Evolutionary conservation across 1,140 invertebrate genomes (phyloP).

Genomic region (Nasonia vitripennis): DNA sequence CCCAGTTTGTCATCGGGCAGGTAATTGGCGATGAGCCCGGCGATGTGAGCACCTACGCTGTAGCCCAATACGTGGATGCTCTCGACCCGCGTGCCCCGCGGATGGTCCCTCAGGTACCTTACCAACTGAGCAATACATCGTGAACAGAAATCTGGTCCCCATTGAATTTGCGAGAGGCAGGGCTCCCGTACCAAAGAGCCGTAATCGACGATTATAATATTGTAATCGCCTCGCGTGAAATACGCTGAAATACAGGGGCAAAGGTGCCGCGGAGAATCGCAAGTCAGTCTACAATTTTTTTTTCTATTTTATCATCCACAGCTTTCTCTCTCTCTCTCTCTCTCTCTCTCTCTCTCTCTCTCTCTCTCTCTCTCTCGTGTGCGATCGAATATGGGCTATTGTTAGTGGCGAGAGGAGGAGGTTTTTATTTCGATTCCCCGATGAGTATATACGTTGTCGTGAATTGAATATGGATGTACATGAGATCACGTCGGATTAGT

Average conservation of each 20-base stretch:
- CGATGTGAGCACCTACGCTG: constrained; percentile 90
- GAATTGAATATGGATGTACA: neutral
- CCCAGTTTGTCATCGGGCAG: constrained; percentile 83
- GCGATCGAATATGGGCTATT: neutral
- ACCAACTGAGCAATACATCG: constrained; percentile 88
- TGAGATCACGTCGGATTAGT: neutral
- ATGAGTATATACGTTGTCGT: too few relatives aligned
- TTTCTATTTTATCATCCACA: neutral
- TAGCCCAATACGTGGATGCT: constrained; percentile 88
- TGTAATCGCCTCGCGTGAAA: constrained; percentile 86
- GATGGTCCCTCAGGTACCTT: constrained; percentile 85
- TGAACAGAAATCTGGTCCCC: constrained; percentile 86
- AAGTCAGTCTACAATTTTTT: neutral
- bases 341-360: neutral
- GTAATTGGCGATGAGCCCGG: constrained; percentile 87
- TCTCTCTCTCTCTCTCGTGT: neutral
- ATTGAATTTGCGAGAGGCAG: constrained; percentile 88
- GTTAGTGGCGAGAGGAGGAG: neutral
- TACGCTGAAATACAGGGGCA: constrained; percentile 76
- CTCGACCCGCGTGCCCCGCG: constrained; percentile 82
- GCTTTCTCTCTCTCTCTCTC: neutral
- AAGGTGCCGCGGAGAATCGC: neutral
- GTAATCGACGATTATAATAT: constrained; percentile 92
- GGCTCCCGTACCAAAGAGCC: constrained; percentile 86
- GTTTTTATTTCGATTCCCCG: too few relatives aligned